phyloP scores from a whole-genome alignment of 1,140 invertebrate genomes.

The Paramacrobiotus metropolitanus region DNA sequence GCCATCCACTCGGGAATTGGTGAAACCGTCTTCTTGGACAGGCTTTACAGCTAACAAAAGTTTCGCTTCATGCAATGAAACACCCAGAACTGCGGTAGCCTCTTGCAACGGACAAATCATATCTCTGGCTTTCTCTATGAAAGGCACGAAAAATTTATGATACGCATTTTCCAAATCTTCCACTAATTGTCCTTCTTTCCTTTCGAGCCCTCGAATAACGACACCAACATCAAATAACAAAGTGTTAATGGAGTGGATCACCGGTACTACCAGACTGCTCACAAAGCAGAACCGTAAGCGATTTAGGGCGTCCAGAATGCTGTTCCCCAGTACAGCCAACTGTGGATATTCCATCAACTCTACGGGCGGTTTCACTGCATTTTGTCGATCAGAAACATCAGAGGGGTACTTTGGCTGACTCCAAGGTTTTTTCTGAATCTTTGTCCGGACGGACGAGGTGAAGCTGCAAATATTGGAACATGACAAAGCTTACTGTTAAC shows the following conservation, averaged over 20 bases:
- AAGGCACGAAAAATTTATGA: not conserved
- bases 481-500: not conserved
- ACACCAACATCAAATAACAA: not conserved
- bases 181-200: not conserved
- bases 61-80: not conserved
- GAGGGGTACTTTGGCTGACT: too few relatives aligned
- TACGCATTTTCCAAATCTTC: not conserved
- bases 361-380: not conserved
- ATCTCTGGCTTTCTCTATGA: not conserved
- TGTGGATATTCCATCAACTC: not conserved
- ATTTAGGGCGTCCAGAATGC: not conserved
- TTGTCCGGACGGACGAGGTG: not conserved
- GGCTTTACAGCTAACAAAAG: too few relatives aligned
- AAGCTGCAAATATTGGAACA: not conserved
- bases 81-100: not conserved
- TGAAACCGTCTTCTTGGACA: too few relatives aligned
- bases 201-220: not conserved
- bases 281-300: not conserved
- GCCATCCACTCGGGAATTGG: too few relatives aligned
- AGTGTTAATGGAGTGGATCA: not conserved
- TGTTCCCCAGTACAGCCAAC: not conserved
- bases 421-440: too few relatives aligned
- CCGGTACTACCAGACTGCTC: not conserved
- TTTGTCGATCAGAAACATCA: not conserved
- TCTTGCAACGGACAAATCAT: not conserved